Evolutionary conservation across 2,888 invertebrate species (phyloP).

Genomic region (Acrobasis suavella): DNA sequence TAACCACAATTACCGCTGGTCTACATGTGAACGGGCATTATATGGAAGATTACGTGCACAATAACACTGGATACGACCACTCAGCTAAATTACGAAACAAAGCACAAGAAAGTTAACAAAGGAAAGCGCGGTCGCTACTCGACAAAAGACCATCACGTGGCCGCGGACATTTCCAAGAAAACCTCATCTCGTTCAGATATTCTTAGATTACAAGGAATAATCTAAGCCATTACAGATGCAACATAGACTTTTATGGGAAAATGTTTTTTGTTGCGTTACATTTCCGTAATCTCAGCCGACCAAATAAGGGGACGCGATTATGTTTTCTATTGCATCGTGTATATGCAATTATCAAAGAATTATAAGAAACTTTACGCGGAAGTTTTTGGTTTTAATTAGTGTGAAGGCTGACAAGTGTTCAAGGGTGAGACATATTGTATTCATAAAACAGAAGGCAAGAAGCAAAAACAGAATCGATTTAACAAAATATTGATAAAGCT

Average conservation of each 20-base stretch:
- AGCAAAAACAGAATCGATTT: constrained; percentile 28
- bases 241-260: constrained; percentile 34
- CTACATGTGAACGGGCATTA: constrained; percentile 67
- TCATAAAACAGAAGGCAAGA: constrained; percentile 42
- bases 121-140: constrained; percentile 56
- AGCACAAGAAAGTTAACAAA: constrained; percentile 71
- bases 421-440: constrained; percentile 61
- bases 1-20: constrained; percentile 61
- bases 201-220: constrained; percentile 27
- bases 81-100: constrained; percentile 72
- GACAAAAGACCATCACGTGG: constrained; percentile 57
- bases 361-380: constrained; percentile 45
- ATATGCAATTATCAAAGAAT: constrained; percentile 25
- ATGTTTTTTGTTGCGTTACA: constrained; percentile 35
- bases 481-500: constrained; percentile 32
- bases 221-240: constrained; percentile 20
- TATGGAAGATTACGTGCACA: constrained; percentile 65
- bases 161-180: constrained; percentile 38
- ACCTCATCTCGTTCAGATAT: constrained; percentile 37
- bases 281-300: constrained; percentile 45
- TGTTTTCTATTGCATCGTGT: constrained; percentile 44
- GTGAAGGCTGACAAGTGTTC: constrained; percentile 56
- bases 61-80: constrained; percentile 53
- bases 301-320: constrained; percentile 40
- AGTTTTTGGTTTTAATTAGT: constrained; percentile 50